Evolutionary conservation across 2,797 vertebrate species (phyloP).

Genomic region (Muscicapa comitata): DNA sequence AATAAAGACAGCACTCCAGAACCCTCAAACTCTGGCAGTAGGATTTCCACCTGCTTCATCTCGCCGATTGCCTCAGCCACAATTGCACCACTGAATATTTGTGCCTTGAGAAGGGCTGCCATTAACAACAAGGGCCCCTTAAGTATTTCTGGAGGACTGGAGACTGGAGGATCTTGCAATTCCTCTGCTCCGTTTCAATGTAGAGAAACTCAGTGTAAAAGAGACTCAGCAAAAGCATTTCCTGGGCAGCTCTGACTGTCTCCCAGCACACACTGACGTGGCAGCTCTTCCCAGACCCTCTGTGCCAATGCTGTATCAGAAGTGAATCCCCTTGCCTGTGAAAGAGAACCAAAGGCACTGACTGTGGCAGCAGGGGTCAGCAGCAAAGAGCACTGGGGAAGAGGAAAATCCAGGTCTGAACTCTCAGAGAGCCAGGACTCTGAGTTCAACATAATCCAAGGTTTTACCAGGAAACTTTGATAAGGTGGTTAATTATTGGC

Average conservation of each 20-base stretch:
- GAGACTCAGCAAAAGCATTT: not conserved
- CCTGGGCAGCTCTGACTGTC: not conserved
- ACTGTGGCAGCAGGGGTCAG: not conserved
- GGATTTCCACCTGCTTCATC: not conserved
- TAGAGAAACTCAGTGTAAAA: not conserved
- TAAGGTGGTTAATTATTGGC: slow-evolving; percentile 56
- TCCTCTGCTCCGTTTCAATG: not conserved
- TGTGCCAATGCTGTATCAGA: accelerated
- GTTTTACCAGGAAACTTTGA: slow-evolving; percentile 66
- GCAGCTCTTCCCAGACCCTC: not conserved
- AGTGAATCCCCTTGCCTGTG: not conserved
- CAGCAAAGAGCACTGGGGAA: not conserved
- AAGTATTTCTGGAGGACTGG: not conserved
- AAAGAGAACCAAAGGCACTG: not conserved
- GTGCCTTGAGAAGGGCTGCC: not conserved
- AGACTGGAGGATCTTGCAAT: not conserved
- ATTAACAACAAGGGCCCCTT: not conserved
- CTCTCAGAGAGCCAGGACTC: not conserved
- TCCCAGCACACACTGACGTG: not conserved
- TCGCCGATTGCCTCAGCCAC: not conserved
- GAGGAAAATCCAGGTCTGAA: not conserved
- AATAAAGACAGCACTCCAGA: not conserved
- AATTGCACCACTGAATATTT: not conserved
- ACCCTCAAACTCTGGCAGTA: not conserved
- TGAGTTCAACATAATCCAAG: slow-evolving; percentile 37